Base-by-base conservation (phyloP, 2,888 invertebrate species). In the Athetis lepigone region DNA sequence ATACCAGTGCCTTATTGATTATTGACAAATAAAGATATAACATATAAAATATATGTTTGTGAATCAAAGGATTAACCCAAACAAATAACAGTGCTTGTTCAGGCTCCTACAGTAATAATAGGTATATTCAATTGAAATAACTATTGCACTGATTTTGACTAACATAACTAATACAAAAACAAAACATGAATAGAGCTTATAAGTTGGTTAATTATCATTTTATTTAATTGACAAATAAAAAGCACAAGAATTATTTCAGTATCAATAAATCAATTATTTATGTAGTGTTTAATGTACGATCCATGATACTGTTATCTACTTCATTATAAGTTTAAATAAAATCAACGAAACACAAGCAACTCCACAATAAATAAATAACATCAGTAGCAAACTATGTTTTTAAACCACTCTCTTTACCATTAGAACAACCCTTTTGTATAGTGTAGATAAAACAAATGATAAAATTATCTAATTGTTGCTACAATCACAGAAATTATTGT, bases 401-500 rank as follows among this genome's bases (percentile, higher is more conserved):
- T 87, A 85, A 84, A 91, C 89, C 90, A 92, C 90, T 90, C 88
- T 88, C 86, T 87, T 90, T 85, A 90, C 88, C 88, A 85, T 88
- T 85, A 90, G 85, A 91, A 93, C 90, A 93, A 92, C 91, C 89
- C 89, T 89, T 90, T 90, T 89, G 81, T 88, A 89, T 77, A 76
- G 70, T 88, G 84, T 88, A 91, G 89, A 88, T 88, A 91, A 90
- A 89, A 92, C 88, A 90, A 91, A 90, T 88, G 87, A 92, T 88
- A 91, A 90, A 70, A 63, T 91, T 93, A 93, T 93, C 94, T 94
- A 94, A 91, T 88, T 93, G 91, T 93, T 88, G 93, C 94, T 95
- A 95, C 94, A 95, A 95, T 95, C 95, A 95, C 95, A 95, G 95
- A 92, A 92, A 93, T 93, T 93, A 94, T 93, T 92, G 91, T 95